Conservation (phyloP, 2,888 invertebrate species). For the Ophioninae sp. region DNA sequence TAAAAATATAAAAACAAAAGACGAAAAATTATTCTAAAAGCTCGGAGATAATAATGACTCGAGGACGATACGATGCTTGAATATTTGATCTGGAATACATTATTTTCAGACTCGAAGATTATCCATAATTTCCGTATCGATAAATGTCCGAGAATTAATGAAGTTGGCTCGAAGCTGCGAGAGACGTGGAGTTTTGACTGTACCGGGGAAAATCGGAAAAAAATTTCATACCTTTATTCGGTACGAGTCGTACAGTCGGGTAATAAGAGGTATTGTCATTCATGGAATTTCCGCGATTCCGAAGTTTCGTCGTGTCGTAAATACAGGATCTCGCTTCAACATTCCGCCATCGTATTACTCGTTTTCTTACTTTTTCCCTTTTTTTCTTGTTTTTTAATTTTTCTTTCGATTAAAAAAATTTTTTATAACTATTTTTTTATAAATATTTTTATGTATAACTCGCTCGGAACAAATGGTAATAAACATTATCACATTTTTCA, state of each 20-base stretch:
- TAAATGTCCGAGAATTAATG: slow-evolving; percentile 1
- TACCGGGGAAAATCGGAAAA: background rate
- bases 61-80: background rate
- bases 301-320: slow-evolving; percentile 43
- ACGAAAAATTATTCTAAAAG: background rate
- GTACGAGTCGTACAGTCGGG: background rate
- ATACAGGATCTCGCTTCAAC: slow-evolving; percentile 29
- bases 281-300: slow-evolving; percentile 51
- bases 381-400: no score
- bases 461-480: no score
- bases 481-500: no score
- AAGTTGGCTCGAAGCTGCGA: slow-evolving; percentile 1
- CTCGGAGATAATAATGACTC: background rate
- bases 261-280: slow-evolving; percentile 47
- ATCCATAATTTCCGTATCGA: background rate
- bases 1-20: background rate
- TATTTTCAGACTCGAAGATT: background rate
- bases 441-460: no score
- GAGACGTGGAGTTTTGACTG: no score
- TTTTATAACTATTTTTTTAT: no score
- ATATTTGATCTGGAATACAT: slow-evolving; percentile 18
- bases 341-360: slow-evolving; percentile 45
- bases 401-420: slow-evolving; percentile 9
- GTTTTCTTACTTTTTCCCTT: background rate
- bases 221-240: slow-evolving; percentile 7